These are phyloP conservation scores for Euwallacea similis DNA, from an alignment of 1,140 invertebrate species.

Conservation along the genomic window DNA sequence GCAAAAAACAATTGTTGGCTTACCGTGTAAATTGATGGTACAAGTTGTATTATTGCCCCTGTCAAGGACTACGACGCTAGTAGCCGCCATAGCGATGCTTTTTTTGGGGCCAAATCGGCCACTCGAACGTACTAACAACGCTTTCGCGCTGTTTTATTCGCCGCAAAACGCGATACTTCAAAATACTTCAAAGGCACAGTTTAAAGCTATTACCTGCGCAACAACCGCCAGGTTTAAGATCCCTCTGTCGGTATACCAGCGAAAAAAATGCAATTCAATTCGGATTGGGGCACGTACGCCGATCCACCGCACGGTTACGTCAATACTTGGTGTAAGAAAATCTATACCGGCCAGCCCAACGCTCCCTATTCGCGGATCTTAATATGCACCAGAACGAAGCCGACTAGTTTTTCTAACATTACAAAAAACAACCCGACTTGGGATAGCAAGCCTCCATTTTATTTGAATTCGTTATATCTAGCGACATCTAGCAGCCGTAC, in stretches of 20 bases:
- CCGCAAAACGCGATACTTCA: slow-evolving; percentile 41
- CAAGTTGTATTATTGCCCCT: slow-evolving; percentile 93
- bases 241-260: slow-evolving; percentile 50
- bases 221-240: slow-evolving; percentile 49
- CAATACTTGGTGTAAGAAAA: slow-evolving; percentile 35
- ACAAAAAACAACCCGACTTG: slow-evolving; percentile 38
- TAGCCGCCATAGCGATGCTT: slow-evolving; percentile 66
- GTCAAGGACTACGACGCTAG: slow-evolving; percentile 89
- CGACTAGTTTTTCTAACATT: slow-evolving; percentile 39
- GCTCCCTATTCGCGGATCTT: slow-evolving; percentile 39
- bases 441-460: slow-evolving; percentile 28
- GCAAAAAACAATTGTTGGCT: slow-evolving; percentile 53
- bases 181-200: slow-evolving; percentile 40
- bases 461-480: slow-evolving; percentile 3
- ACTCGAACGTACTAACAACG: slow-evolving; percentile 35
- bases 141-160: slow-evolving; percentile 41
- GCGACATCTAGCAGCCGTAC: slow-evolving; percentile 6
- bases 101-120: slow-evolving; percentile 35
- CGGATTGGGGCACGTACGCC: slow-evolving; percentile 2
- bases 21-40: slow-evolving; percentile 92
- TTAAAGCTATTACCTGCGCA: slow-evolving; percentile 50
- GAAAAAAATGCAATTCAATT: slow-evolving; percentile 42
- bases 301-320: slow-evolving; percentile 23
- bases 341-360: slow-evolving; percentile 35
- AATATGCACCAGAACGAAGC: slow-evolving; percentile 39